phyloP scores from a whole-genome alignment of 2,113 vertebrate genomes.

The Erythrolamprus reginae region DNA sequence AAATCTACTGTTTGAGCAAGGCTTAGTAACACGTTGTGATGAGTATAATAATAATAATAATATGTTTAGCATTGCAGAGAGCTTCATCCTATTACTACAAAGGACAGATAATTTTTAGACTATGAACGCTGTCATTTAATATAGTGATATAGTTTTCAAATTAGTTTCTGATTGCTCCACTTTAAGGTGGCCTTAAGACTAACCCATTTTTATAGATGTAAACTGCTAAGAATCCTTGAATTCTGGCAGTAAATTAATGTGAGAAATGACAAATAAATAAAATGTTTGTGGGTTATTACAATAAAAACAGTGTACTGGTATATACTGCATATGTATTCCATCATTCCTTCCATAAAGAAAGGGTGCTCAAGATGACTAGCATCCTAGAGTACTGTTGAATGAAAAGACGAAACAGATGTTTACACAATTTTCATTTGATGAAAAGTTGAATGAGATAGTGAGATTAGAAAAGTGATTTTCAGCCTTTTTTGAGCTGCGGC shows the following conservation, averaged over 20 bases:
- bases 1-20: conserved; percentile 45
- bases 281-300: background rate
- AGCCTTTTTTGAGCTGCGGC: no score
- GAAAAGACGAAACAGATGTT: background rate
- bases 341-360: background rate
- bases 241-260: background rate
- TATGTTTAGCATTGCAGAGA: conserved; percentile 20
- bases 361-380: background rate
- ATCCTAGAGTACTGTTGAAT: background rate
- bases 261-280: background rate
- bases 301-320: background rate
- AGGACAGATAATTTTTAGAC: background rate
- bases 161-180: background rate
- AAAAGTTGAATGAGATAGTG: background rate
- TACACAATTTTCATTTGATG: background rate
- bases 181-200: background rate
- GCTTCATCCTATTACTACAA: conserved; percentile 44
- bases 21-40: conserved; percentile 51
- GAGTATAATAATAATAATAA: conserved; percentile 30
- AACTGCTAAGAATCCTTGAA: background rate
- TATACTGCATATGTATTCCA: background rate
- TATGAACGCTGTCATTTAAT: background rate
- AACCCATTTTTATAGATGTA: background rate
- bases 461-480: no score
- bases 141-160: background rate